Conservation (phyloP, 2,888 invertebrate species). For the Chaetoderma sp. region DNA sequence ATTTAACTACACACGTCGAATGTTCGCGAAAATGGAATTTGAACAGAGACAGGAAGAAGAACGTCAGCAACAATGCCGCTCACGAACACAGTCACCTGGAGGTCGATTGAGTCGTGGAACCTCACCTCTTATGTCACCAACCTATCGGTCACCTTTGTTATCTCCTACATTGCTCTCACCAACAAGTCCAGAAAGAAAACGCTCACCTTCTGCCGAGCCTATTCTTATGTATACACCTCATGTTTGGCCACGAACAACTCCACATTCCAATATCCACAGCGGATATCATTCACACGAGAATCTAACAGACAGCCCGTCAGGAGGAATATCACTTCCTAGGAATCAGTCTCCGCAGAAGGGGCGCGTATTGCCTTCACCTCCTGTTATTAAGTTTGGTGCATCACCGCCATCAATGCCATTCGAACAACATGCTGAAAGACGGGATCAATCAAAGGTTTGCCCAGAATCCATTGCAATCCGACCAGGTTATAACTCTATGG, state of each 20-base stretch:
- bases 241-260: constrained; percentile 7
- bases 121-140: no score
- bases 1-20: constrained; percentile 63
- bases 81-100: constrained; percentile 1
- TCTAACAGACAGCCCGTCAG: neutral
- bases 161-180: constrained; percentile 47
- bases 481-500: no score
- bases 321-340: neutral
- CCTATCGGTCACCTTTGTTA: constrained; percentile 45
- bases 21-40: constrained; percentile 67
- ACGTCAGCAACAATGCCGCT: constrained; percentile 8
- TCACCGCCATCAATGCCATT: neutral
- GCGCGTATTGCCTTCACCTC: neutral
- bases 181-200: constrained; percentile 36
- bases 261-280: neutral
- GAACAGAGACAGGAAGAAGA: constrained; percentile 44
- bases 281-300: neutral
- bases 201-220: constrained; percentile 27
- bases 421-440: neutral
- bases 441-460: neutral
- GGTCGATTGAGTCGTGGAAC: neutral
- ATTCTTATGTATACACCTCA: neutral
- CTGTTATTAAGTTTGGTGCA: neutral
- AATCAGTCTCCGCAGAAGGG: neutral
- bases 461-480: no score